A percentile compares a stretch with the other conserved stretches of the same genome.
phyloP scores from a whole-genome alignment of 2,797 vertebrate genomes.

The Melanotaenia nigrans region DNA sequence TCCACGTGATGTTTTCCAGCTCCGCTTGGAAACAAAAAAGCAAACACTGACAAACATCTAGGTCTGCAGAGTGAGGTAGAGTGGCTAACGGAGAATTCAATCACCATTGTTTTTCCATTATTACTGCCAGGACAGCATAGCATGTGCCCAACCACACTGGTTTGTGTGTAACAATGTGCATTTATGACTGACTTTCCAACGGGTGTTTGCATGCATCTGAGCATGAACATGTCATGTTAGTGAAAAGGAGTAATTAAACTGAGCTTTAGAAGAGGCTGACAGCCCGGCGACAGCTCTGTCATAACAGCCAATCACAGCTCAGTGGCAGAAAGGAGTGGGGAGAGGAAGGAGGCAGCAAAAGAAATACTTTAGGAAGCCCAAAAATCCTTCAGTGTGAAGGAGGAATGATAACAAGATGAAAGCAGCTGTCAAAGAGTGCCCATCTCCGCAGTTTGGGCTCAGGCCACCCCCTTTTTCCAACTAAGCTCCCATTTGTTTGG shows the following conservation, averaged over 20 bases:
- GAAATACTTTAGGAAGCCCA: slow-evolving; percentile 70
- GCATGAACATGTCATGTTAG: slow-evolving; percentile 66
- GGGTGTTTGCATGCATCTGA: slow-evolving; percentile 63
- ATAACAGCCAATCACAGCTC: slow-evolving; percentile 77
- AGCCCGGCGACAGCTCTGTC: slow-evolving; percentile 72
- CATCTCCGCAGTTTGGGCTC: slow-evolving; percentile 53
- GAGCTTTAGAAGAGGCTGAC: slow-evolving; percentile 75
- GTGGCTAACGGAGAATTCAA: slow-evolving; percentile 59
- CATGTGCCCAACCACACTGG: slow-evolving; percentile 27
- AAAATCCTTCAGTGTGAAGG: slow-evolving; percentile 73
- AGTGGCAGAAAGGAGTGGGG: slow-evolving; percentile 54
- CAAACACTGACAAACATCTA: slow-evolving; percentile 71
- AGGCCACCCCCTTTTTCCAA: slow-evolving; percentile 42
- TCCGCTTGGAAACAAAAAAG: slow-evolving; percentile 36
- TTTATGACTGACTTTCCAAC: slow-evolving; percentile 48
- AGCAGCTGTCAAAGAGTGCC: slow-evolving; percentile 73
- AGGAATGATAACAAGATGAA: slow-evolving; percentile 78
- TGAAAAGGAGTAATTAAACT: slow-evolving; percentile 86
- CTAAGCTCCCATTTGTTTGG: slow-evolving; percentile 60
- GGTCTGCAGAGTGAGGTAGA: slow-evolving; percentile 66
- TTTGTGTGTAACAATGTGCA: slow-evolving; percentile 42
- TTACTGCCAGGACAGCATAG: slow-evolving; percentile 32
- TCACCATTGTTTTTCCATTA: slow-evolving; percentile 47
- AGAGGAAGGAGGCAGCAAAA: slow-evolving; percentile 46
- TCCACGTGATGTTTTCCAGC: slow-evolving; percentile 60